A percentile compares a stretch with the other conserved stretches of the same genome.
These are phyloP conservation scores for Drosophila leonis DNA, from an alignment of 2,888 invertebrate genomes.

Conservation along the genomic window DNA sequence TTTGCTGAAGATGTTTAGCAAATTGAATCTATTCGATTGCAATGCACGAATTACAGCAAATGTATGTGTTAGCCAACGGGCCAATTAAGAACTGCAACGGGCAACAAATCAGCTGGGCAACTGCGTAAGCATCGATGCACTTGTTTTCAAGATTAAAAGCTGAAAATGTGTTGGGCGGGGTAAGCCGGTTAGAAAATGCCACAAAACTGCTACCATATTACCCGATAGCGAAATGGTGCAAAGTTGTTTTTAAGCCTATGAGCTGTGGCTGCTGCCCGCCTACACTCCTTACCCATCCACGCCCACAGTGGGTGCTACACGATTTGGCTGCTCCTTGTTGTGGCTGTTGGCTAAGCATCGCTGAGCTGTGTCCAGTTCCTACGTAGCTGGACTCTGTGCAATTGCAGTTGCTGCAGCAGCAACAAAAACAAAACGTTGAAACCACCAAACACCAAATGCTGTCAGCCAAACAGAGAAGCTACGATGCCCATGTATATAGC, in stretches of 20 bases:
- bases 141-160: constrained; percentile 73
- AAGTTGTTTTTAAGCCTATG: constrained; percentile 76
- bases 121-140: constrained; percentile 64
- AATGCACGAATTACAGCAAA: not conserved
- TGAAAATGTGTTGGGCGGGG: constrained; percentile 16
- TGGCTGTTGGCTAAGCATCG: constrained; percentile 51
- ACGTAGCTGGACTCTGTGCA: constrained; percentile 16
- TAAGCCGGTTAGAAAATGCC: constrained; percentile 68
- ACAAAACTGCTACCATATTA: constrained; percentile 44
- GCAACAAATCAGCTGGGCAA: constrained; percentile 60
- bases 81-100: constrained; percentile 12
- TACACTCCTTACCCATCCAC: not conserved
- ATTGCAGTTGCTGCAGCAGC: constrained; percentile 27
- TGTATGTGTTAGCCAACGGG: not conserved
- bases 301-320: not conserved
- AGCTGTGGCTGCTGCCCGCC: constrained; percentile 33
- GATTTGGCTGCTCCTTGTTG: constrained; percentile 34
- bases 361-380: constrained; percentile 35
- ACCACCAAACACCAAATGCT: constrained; percentile 82
- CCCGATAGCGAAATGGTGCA: constrained; percentile 38
- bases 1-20: not conserved
- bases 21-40: not conserved
- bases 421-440: constrained; percentile 71
- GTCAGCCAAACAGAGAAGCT: constrained; percentile 56
- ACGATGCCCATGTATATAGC: constrained; percentile 2